Conservation (phyloP, 2,888 invertebrate species). For the Myathropa florea region DNA sequence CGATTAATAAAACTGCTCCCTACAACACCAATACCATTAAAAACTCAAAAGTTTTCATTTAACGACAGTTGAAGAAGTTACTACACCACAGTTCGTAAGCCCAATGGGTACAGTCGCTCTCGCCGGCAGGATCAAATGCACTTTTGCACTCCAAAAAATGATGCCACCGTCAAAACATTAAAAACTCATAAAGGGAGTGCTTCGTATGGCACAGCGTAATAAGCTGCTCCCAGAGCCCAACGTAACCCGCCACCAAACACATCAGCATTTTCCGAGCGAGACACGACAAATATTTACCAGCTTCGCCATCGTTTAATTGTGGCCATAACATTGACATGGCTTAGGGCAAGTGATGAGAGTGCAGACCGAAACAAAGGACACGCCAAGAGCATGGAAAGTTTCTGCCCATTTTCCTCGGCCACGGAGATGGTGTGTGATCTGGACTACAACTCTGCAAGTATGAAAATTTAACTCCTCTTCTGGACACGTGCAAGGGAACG, state of each 20-base stretch:
- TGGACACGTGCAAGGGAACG: conserved; percentile 3
- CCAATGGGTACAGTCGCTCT: conserved; percentile 30
- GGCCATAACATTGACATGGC: conserved; percentile 50
- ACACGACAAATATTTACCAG: conserved; percentile 38
- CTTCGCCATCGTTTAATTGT: conserved; percentile 47
- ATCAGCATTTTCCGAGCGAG: conserved; percentile 1
- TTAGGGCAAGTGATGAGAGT: conserved; percentile 20
- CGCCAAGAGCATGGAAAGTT: conserved; percentile 34
- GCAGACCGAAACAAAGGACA: conserved; percentile 5
- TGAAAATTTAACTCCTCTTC: conserved; percentile 18
- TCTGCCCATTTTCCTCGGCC: conserved; percentile 25
- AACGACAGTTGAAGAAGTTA: conserved; percentile 55
- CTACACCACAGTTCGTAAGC: conserved; percentile 16
- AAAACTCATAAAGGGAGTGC: conserved; percentile 54
- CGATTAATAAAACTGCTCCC: conserved; percentile 50
- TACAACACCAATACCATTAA: conserved; percentile 23
- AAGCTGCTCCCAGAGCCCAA: conserved; percentile 14
- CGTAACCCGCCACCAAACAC: conserved; percentile 5
- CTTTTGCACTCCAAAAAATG: conserved; percentile 45
- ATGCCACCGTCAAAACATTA: conserved; percentile 56
- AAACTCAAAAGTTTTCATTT: conserved; percentile 31
- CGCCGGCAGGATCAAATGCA: conserved; percentile 35
- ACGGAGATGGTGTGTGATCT: conserved; percentile 24
- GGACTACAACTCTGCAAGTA: conserved; percentile 27
- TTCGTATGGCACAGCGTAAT: conserved; percentile 22